Conservation (phyloP, 1,140 invertebrate species). For the Vanessa atalanta region DNA sequence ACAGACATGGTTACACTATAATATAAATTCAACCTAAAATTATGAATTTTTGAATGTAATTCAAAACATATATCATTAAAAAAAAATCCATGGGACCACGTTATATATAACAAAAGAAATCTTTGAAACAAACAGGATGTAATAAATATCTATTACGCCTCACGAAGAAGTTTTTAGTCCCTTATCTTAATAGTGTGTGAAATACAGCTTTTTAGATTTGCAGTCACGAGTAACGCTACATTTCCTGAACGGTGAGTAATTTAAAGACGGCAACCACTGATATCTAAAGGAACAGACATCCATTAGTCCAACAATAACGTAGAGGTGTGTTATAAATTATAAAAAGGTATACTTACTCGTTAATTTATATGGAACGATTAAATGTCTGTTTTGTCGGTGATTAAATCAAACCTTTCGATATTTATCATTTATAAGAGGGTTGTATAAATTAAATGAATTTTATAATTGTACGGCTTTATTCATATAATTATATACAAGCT, state of each 20-base stretch:
- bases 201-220: constrained; percentile 69
- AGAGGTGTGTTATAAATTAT: constrained; percentile 71
- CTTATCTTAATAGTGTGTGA: constrained; percentile 75
- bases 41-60: too few relatives aligned
- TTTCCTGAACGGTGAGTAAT: constrained; percentile 74
- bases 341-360: constrained; percentile 63
- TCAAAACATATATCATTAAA: too few relatives aligned
- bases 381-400: constrained; percentile 40
- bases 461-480: too few relatives aligned
- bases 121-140: constrained; percentile 52
- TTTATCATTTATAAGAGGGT: too few relatives aligned
- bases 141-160: constrained; percentile 69
- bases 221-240: constrained; percentile 59
- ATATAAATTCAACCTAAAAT: too few relatives aligned
- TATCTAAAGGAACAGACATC: constrained; percentile 69
- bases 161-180: constrained; percentile 60
- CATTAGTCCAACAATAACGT: constrained; percentile 69
- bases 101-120: background rate
- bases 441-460: too few relatives aligned
- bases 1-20: too few relatives aligned
- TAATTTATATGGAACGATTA: constrained; percentile 68
- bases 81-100: background rate
- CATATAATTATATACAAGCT: too few relatives aligned
- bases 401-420: too few relatives aligned
- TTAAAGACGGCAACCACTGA: constrained; percentile 70